phyloP scores from a whole-genome alignment of 2,888 invertebrate species.

The Drosophila neoperkinsi region DNA sequence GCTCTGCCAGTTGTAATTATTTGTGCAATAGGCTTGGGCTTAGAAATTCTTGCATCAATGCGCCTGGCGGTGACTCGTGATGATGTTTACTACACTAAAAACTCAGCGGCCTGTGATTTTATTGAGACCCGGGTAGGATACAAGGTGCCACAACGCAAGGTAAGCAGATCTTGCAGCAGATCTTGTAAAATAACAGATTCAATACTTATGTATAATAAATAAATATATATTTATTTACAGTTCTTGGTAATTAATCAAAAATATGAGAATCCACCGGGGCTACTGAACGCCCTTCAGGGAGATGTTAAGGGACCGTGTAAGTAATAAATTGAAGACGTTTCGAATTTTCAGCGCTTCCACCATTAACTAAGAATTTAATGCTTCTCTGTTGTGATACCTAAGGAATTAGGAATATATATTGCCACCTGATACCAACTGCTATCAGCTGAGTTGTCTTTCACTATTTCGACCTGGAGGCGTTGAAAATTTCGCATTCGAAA shows the following conservation, averaged over 20 bases:
- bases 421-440: slow-evolving; percentile 4
- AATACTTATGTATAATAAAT: background rate
- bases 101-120: slow-evolving; percentile 45
- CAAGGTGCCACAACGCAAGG: slow-evolving; percentile 54
- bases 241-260: slow-evolving; percentile 55
- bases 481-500: slow-evolving; percentile 28
- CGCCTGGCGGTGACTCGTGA: slow-evolving; percentile 59
- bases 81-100: slow-evolving; percentile 70
- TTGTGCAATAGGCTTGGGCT: slow-evolving; percentile 28
- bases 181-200: background rate
- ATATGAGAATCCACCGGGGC: slow-evolving; percentile 56
- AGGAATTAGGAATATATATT: background rate
- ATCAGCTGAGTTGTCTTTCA: slow-evolving; percentile 1
- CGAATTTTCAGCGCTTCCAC: slow-evolving; percentile 52
- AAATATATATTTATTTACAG: slow-evolving; percentile 19
- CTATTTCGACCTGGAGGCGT: slow-evolving; percentile 56
- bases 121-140: slow-evolving; percentile 71
- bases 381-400: slow-evolving; percentile 6
- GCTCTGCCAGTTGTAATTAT: slow-evolving; percentile 63
- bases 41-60: slow-evolving; percentile 36
- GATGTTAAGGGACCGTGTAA: slow-evolving; percentile 40
- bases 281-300: slow-evolving; percentile 58
- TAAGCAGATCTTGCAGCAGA: slow-evolving; percentile 11
- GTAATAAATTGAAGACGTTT: slow-evolving; percentile 12
- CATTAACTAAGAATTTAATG: slow-evolving; percentile 11